phyloP scores from a whole-genome alignment of 2,888 invertebrate genomes.

The Unio delphinus region DNA sequence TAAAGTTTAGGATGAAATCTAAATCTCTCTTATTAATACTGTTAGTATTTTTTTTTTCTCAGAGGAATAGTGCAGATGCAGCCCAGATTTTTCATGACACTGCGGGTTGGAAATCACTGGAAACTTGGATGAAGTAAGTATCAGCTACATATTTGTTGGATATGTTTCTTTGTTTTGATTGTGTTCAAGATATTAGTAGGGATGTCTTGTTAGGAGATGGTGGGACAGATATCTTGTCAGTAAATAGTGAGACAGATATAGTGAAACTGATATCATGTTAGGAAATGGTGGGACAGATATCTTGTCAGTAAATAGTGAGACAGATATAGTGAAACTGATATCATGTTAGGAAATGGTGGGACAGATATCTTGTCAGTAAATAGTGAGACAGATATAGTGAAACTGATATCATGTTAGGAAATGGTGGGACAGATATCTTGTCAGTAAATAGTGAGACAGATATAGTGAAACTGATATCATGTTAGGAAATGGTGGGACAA shows the following conservation, averaged over 20 bases:
- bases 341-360: too few species aligned
- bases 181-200: neutral
- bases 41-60: constrained; percentile 21
- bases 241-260: neutral
- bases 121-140: constrained; percentile 75
- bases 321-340: too few species aligned
- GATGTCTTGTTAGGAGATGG: too few species aligned
- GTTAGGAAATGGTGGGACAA: neutral
- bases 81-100: constrained; percentile 75
- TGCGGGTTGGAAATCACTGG: constrained; percentile 75
- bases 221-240: too few species aligned
- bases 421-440: too few species aligned
- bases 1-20: neutral
- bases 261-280: neutral
- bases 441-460: too few species aligned
- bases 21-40: neutral
- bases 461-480: neutral
- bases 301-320: too few species aligned
- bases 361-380: too few species aligned
- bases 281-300: too few species aligned
- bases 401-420: neutral
- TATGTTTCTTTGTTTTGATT: neutral
- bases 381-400: neutral
- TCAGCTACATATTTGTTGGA: neutral
- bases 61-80: constrained; percentile 69